Base-by-base conservation (phyloP, 2,113 vertebrate species). In the Pachypanchax playfairii region DNA sequence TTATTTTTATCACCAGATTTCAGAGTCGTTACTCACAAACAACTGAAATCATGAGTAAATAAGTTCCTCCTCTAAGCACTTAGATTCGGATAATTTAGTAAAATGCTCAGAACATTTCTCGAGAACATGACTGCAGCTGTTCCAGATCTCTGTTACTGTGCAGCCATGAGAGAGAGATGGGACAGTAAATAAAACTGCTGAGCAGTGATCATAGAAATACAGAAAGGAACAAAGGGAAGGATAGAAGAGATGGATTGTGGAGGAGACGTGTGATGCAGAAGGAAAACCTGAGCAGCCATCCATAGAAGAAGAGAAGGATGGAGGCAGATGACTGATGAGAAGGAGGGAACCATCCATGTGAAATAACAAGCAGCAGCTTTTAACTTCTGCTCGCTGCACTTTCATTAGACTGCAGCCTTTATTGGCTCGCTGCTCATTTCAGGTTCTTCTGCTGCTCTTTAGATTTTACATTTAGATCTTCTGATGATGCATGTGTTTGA, bases 321-420 rank as follows among this genome's bases (percentile, higher is more conserved):
- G 20, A 41, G 15, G 15, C 33, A 35, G 33, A 70, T 28, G 39
- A 49, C 48, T 48, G 59, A 64, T 50, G 57, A n/a, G 42, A 33
- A 17, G 50, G 31, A 67, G 63, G 65, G 46, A 69, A 50, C 61
- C 72, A 50, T 67, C 68, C 69, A 64, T 65, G n/a, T 41, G 6
- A 50, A 64, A 73, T 64, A 54, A 60, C 39, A 22, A 25, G 56
- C 43, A 38, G 61, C 26, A 48, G 70, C 79, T 72, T 69, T 66
- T 3, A 31, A 63, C 42, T 68, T 65, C 63, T 70, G 63, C 46
- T 63, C 35, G 4, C 72, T 55, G 69, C 76, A 67, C 67, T 79
- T 70, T 70, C 64, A 65, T 78, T 64, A 70, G 35, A 35, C 20
- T 21, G 35, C 17, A 31, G 31, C 55, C 47, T 44, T 69, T 70